A percentile compares a stretch with the other conserved stretches of the same genome.
These are phyloP conservation scores for Thripadectes ignobilis DNA, from an alignment of 2,797 vertebrate species.

Conservation along the genomic window DNA sequence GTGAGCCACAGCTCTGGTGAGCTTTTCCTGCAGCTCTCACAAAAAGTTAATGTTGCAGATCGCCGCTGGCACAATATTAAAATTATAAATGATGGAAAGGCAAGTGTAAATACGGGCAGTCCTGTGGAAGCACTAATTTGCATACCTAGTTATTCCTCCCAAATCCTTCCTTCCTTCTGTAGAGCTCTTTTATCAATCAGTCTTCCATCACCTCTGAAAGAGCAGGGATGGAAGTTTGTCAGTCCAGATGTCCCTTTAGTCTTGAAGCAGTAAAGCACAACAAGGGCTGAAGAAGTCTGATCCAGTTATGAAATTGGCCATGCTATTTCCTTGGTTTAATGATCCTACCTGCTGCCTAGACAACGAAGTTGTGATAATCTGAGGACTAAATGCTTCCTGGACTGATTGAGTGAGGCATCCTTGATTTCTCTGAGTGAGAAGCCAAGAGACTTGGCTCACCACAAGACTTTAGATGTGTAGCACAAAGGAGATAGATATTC, in stretches of 20 bases:
- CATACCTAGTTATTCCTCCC: not conserved
- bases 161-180: not conserved
- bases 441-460: not conserved
- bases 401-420: not conserved
- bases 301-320: not conserved
- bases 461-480: not conserved
- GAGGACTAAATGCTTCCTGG: not conserved
- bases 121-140: not conserved
- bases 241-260: not conserved
- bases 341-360: not conserved
- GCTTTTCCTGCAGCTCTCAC: slow-evolving; percentile 81
- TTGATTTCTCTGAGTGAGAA: not conserved
- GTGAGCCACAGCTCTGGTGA: slow-evolving; percentile 85
- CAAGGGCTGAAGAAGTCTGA: not conserved
- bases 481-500: not conserved
- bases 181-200: not conserved
- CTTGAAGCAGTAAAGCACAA: not conserved
- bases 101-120: slow-evolving; percentile 52
- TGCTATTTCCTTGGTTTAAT: not conserved
- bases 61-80: slow-evolving; percentile 88
- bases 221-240: not conserved
- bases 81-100: slow-evolving; percentile 86
- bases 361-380: not conserved
- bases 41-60: slow-evolving; percentile 79
- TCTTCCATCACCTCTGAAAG: not conserved